These are phyloP conservation scores for Ctenoplectra terminalis DNA, from an alignment of 1,140 invertebrate genomes.

Conservation along the genomic window DNA sequence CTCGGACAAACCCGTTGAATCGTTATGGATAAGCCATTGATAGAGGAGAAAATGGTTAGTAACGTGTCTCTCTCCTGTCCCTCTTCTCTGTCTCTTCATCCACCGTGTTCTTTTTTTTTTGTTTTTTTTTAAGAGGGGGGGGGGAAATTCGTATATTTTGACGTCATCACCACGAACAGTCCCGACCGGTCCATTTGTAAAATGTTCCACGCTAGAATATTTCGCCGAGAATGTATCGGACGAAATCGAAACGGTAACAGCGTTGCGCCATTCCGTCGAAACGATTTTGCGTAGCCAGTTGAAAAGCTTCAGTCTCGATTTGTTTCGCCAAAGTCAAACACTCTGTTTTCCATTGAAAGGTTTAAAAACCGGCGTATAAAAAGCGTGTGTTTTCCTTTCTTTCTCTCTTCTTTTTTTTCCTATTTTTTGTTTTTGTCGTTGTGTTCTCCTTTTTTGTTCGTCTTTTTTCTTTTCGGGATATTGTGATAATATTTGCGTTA, in stretches of 20 bases:
- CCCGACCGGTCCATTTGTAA: slow-evolving; percentile 52
- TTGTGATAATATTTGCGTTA: background rate
- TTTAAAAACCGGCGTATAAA: slow-evolving; percentile 33
- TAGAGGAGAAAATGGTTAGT: slow-evolving; percentile 39
- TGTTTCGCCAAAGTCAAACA: slow-evolving; percentile 46
- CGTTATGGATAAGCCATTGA: slow-evolving; percentile 73
- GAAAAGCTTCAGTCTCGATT: slow-evolving; percentile 49
- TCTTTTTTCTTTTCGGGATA: background rate
- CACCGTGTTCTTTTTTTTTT: background rate
- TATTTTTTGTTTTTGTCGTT: background rate
- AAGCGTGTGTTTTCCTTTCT: background rate
- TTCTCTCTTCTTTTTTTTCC: no score
- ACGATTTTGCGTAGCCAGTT: slow-evolving; percentile 54
- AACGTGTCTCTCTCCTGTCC: background rate
- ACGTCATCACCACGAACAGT: slow-evolving; percentile 17
- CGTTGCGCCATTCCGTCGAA: slow-evolving; percentile 57
- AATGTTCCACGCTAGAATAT: slow-evolving; percentile 54
- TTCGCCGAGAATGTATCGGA: slow-evolving; percentile 47
- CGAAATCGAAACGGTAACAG: slow-evolving; percentile 61
- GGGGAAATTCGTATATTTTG: slow-evolving; percentile 49
- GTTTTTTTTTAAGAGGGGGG: background rate
- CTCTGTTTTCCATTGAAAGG: slow-evolving; percentile 38
- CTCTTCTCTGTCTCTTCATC: background rate
- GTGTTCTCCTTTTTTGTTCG: no score
- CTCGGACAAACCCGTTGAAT: slow-evolving; percentile 77